A percentile compares a stretch with the other conserved stretches of the same genome.
Evolutionary conservation across 92 coral and sea anemone genomes (phyloP).

Genomic region (Chrysogorgia sp.): DNA sequence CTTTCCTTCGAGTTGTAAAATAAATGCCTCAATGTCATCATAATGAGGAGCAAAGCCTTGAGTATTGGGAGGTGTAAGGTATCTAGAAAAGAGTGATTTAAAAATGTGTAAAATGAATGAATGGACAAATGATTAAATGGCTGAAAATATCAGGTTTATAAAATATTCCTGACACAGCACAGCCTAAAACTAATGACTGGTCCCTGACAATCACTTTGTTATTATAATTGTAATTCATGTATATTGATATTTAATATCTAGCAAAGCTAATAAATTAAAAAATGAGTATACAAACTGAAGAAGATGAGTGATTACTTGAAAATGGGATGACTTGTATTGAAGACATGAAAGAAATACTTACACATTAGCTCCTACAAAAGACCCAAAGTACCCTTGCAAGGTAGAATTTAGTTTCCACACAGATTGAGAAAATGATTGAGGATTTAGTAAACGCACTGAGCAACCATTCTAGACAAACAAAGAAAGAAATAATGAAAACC

Average conservation of each 20-base stretch:
- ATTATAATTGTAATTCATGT: too few relatives aligned
- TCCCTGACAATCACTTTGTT: too few relatives aligned
- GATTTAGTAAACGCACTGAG: slow-evolving; percentile 88
- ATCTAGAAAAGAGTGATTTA: slow-evolving; percentile 44
- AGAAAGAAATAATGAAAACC: neutral
- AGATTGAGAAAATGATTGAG: slow-evolving; percentile 86
- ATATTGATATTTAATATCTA: neutral
- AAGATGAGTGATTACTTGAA: neutral
- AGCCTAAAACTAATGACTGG: too few relatives aligned
- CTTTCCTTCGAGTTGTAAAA: slow-evolving; percentile 89
- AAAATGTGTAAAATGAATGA: neutral
- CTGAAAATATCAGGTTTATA: neutral
- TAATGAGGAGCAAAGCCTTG: slow-evolving; percentile 99
- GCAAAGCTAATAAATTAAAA: neutral
- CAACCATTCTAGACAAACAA: slow-evolving; percentile 77
- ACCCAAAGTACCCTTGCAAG: slow-evolving; percentile 95
- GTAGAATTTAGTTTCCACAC: slow-evolving; percentile 92
- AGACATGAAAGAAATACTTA: slow-evolving; percentile 63
- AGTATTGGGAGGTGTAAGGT: slow-evolving; percentile 92
- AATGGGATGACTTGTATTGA: neutral
- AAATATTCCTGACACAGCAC: neutral
- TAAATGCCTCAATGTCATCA: slow-evolving; percentile 98
- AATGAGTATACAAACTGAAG: neutral
- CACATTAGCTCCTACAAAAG: slow-evolving; percentile 96
- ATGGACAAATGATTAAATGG: neutral